phyloP scores from a whole-genome alignment of 1,140 invertebrate genomes.

The Helicoverpa armigera region DNA sequence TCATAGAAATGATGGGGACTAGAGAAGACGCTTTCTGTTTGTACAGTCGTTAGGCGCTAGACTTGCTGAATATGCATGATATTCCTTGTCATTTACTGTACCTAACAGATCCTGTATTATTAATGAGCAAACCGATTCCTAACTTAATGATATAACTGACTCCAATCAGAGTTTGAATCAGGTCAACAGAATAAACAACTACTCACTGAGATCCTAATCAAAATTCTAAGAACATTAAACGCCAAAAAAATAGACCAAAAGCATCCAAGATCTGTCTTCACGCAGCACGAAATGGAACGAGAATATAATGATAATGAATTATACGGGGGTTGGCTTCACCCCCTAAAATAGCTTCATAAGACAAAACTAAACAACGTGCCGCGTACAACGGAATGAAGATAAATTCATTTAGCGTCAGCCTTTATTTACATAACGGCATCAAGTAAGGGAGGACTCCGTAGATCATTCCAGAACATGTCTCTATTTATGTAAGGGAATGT shows the following conservation, averaged over 20 bases:
- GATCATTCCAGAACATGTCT: not conserved
- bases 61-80: too few relatives aligned
- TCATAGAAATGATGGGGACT: too few relatives aligned
- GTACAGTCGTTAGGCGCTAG: too few relatives aligned
- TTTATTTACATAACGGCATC: constrained; percentile 51
- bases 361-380: constrained; percentile 49
- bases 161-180: not conserved
- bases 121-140: too few relatives aligned
- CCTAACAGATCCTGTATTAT: not conserved
- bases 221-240: not conserved
- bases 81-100: not conserved
- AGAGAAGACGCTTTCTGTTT: too few relatives aligned
- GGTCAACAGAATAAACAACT: not conserved
- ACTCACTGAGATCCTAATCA: too few relatives aligned
- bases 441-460: constrained; percentile 14
- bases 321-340: constrained; percentile 24
- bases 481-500: constrained; percentile 3
- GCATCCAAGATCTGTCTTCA: constrained; percentile 4
- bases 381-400: constrained; percentile 51
- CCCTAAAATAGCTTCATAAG: constrained; percentile 50
- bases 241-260: not conserved
- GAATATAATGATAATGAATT: constrained; percentile 45
- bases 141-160: too few relatives aligned
- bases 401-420: constrained; percentile 53
- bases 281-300: constrained; percentile 18